Evolutionary conservation across 2,888 invertebrate genomes (phyloP).

Genomic region (Trissolcus japonicus): DNA sequence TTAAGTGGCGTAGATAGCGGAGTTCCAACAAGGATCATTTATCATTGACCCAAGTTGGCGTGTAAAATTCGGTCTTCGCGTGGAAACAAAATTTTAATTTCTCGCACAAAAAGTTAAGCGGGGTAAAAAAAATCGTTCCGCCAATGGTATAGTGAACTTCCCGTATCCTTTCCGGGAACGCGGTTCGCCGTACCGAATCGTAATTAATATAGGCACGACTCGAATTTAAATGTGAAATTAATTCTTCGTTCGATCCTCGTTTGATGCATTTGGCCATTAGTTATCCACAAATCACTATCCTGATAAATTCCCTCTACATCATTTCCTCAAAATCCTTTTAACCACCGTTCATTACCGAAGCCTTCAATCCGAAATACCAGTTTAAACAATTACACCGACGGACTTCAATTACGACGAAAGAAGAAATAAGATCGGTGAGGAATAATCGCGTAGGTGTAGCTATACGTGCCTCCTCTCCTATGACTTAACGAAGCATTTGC

Average conservation of each 20-base stretch:
- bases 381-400: conserved; percentile 48
- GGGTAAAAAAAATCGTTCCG: conserved; percentile 33
- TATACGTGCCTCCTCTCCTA: conserved; percentile 48
- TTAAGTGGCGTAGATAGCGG: conserved; percentile 21
- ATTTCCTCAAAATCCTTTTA: conserved; percentile 36
- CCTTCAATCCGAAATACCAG: conserved; percentile 48
- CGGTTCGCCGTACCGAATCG: conserved; percentile 27
- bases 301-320: conserved; percentile 31
- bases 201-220: conserved; percentile 36
- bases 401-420: conserved; percentile 43
- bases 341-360: conserved; percentile 33
- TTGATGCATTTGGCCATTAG: conserved; percentile 42
- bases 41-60: conserved; percentile 42
- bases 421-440: conserved; percentile 38
- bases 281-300: conserved; percentile 22
- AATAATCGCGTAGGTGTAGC: conserved; percentile 52
- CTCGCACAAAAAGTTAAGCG: conserved; percentile 27
- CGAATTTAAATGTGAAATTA: conserved; percentile 41
- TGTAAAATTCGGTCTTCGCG: conserved; percentile 45
- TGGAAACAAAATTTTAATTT: conserved; percentile 36
- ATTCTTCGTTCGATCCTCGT: conserved; percentile 37
- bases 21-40: conserved; percentile 31
- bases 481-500: conserved; percentile 61
- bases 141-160: conserved; percentile 16
- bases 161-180: conserved; percentile 25